These are phyloP conservation scores for Melinaea marsaeus DNA, from an alignment of 2,888 invertebrate genomes.

Conservation along the genomic window DNA sequence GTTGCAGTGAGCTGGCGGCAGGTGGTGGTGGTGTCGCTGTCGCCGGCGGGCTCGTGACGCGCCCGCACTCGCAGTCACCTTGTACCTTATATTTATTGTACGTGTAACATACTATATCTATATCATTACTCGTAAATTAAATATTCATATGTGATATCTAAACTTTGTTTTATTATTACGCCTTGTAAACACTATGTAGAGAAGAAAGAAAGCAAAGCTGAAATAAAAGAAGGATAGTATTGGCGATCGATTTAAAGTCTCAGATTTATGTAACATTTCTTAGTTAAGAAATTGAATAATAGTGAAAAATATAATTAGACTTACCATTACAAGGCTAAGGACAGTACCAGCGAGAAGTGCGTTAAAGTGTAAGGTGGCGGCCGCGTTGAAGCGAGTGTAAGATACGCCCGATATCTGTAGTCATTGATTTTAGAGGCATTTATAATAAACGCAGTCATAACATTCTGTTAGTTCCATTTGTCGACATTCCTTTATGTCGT, in stretches of 20 bases:
- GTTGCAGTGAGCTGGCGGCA: conserved; percentile 74
- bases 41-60: conserved; percentile 78
- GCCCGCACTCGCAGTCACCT: conserved; percentile 55
- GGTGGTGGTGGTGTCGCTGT: conserved; percentile 78
- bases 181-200: conserved; percentile 10
- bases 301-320: not conserved
- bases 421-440: too few relatives aligned
- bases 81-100: conserved; percentile 76
- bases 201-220: not conserved
- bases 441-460: too few relatives aligned
- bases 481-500: too few relatives aligned
- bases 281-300: too few relatives aligned
- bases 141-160: conserved; percentile 77
- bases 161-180: conserved; percentile 41
- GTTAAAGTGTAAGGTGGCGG: conserved; percentile 9
- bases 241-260: too few relatives aligned
- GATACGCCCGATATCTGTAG: conserved; percentile 23
- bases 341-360: conserved; percentile 8
- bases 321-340: conserved; percentile 12
- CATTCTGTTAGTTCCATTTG: too few relatives aligned
- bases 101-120: conserved; percentile 68
- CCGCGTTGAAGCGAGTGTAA: conserved; percentile 10
- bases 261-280: too few relatives aligned
- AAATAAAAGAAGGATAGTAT: not conserved
- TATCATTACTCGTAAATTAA: conserved; percentile 74